phyloP scores from a whole-genome alignment of 2,113 vertebrate species.

The Electrona antarctica region DNA sequence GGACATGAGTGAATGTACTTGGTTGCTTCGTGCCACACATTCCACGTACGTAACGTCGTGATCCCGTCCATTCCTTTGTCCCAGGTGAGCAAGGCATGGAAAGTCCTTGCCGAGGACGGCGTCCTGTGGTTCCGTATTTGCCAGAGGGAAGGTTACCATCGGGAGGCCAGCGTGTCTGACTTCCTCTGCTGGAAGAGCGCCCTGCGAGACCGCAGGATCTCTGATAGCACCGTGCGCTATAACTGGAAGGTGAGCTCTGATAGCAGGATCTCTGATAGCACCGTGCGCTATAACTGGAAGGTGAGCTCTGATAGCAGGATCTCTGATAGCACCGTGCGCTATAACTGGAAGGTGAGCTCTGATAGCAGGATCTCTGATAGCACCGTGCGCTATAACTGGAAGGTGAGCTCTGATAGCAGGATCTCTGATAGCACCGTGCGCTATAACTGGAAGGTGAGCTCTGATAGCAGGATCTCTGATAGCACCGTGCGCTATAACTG shows the following conservation, averaged over 20 bases:
- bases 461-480: slow-evolving; percentile 82
- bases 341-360: slow-evolving; percentile 95
- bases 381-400: slow-evolving; percentile 90
- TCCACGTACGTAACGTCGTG: not conserved
- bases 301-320: slow-evolving; percentile 82
- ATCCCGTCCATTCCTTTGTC: slow-evolving; percentile 42
- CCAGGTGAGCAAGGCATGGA: slow-evolving; percentile 94
- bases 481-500: slow-evolving; percentile 87
- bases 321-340: slow-evolving; percentile 81
- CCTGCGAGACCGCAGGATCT: slow-evolving; percentile 84
- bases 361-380: slow-evolving; percentile 82
- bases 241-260: slow-evolving; percentile 95
- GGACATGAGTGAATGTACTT: too few species aligned
- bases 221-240: slow-evolving; percentile 80
- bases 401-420: slow-evolving; percentile 86
- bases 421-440: slow-evolving; percentile 82
- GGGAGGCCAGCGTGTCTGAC: slow-evolving; percentile 80
- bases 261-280: slow-evolving; percentile 80
- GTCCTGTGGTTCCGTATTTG: slow-evolving; percentile 92
- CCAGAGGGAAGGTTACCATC: slow-evolving; percentile 84
- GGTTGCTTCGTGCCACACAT: not conserved
- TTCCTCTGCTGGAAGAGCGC: slow-evolving; percentile 90
- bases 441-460: slow-evolving; percentile 93
- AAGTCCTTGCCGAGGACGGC: slow-evolving; percentile 88
- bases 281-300: slow-evolving; percentile 93